Conservation (phyloP, 2,888 invertebrate species). For the Acronicta aceris region DNA sequence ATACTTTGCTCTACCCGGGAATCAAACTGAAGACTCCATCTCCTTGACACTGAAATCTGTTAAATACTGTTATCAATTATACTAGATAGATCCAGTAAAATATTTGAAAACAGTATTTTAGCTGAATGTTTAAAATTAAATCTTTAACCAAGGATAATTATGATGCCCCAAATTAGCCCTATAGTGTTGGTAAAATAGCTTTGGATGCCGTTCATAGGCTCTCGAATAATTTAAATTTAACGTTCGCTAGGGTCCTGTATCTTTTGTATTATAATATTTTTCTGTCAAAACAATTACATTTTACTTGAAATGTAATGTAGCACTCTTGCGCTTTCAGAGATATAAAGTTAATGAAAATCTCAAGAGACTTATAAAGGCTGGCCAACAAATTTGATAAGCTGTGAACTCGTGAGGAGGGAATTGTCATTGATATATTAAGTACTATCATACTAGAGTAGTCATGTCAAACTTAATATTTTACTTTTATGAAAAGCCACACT, state of each 20-base stretch:
- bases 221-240: slow-evolving; percentile 52
- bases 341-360: slow-evolving; percentile 65
- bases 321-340: slow-evolving; percentile 54
- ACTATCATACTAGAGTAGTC: background rate
- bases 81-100: no score
- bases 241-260: slow-evolving; percentile 46
- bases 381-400: slow-evolving; percentile 59
- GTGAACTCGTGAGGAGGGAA: slow-evolving; percentile 46
- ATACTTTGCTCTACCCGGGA: no score
- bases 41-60: no score
- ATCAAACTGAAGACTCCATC: no score
- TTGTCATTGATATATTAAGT: slow-evolving; percentile 5
- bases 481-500: no score
- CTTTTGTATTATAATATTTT: slow-evolving; percentile 51
- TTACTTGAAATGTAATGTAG: slow-evolving; percentile 39
- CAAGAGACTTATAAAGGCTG: slow-evolving; percentile 56
- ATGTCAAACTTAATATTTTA: background rate
- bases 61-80: no score
- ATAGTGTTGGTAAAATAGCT: slow-evolving; percentile 53
- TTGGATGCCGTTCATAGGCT: slow-evolving; percentile 41
- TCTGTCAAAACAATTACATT: slow-evolving; percentile 54
- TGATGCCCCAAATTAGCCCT: slow-evolving; percentile 43
- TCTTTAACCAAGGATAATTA: slow-evolving; percentile 46
- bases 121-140: slow-evolving; percentile 38
- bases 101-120: slow-evolving; percentile 26